Evolutionary conservation across 2,797 vertebrate species (phyloP).

Genomic region (Graptemys geographica): DNA sequence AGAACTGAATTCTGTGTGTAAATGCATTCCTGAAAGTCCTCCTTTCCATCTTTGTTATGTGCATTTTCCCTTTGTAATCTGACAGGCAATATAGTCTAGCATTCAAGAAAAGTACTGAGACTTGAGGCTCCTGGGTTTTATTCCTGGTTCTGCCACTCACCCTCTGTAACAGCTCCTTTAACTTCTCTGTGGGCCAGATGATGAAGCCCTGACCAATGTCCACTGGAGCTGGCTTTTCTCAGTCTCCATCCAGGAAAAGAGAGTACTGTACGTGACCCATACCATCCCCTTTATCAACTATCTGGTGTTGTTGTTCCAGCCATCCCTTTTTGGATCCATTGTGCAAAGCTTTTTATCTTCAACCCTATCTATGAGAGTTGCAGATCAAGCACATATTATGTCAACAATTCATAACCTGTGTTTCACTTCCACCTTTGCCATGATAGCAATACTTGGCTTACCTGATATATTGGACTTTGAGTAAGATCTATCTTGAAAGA

Average conservation of each 20-base stretch:
- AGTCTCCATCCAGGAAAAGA: background rate
- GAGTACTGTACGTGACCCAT: background rate
- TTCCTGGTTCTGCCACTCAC: too few species aligned
- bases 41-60: too few species aligned
- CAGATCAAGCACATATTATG: background rate
- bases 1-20: too few species aligned
- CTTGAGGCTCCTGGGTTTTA: too few species aligned
- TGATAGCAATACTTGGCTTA: background rate
- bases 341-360: background rate
- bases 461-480: background rate
- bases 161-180: too few species aligned
- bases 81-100: too few species aligned
- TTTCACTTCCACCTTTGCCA: background rate
- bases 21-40: too few species aligned
- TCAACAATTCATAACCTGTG: background rate
- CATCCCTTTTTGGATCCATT: background rate
- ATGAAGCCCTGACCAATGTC: background rate
- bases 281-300: background rate
- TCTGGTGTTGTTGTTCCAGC: background rate
- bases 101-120: too few species aligned
- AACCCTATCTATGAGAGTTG: background rate
- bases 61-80: too few species aligned
- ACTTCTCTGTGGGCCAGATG: too few species aligned
- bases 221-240: background rate
- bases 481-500: background rate